These are phyloP conservation scores for Dendroctonus valens DNA, from an alignment of 1,140 invertebrate genomes.

Conservation along the genomic window DNA sequence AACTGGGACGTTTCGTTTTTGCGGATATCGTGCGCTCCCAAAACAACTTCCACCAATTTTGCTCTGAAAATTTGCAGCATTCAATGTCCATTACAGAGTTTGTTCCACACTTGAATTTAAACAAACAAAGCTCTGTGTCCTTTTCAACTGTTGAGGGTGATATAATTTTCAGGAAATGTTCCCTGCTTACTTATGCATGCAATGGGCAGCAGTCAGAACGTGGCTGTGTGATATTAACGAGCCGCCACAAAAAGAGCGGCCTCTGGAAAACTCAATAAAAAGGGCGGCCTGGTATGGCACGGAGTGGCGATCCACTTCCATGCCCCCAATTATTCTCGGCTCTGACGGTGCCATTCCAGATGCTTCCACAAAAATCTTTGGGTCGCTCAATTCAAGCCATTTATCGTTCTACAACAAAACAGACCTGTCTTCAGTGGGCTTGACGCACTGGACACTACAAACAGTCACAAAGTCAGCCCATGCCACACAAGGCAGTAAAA, in stretches of 20 bases:
- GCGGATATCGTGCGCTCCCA: conserved; percentile 34
- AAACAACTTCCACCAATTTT: conserved; percentile 31
- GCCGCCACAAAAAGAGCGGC: conserved; percentile 53
- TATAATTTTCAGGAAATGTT: background rate
- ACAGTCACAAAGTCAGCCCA: background rate
- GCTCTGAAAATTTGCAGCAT: conserved; percentile 16
- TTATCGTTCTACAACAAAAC: conserved; percentile 7
- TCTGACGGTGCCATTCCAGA: conserved; percentile 13
- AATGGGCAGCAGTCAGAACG: conserved; percentile 61
- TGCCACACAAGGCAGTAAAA: conserved; percentile 1
- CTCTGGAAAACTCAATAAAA: conserved; percentile 18
- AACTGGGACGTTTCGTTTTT: conserved; percentile 43
- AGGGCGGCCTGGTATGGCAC: conserved; percentile 51
- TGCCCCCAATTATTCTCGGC: conserved; percentile 48
- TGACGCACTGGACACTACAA: background rate
- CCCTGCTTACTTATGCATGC: conserved; percentile 48
- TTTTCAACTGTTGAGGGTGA: too few relatives aligned
- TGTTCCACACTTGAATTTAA: too few relatives aligned
- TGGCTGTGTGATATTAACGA: conserved; percentile 56
- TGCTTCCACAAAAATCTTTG: conserved; percentile 15
- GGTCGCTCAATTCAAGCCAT: conserved; percentile 7
- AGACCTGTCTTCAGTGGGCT: background rate
- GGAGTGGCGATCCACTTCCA: conserved; percentile 45
- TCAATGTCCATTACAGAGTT: too few relatives aligned
- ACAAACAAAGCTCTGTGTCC: background rate